phyloP scores from a whole-genome alignment of 1,140 invertebrate genomes.

The Pteromalus puparum region DNA sequence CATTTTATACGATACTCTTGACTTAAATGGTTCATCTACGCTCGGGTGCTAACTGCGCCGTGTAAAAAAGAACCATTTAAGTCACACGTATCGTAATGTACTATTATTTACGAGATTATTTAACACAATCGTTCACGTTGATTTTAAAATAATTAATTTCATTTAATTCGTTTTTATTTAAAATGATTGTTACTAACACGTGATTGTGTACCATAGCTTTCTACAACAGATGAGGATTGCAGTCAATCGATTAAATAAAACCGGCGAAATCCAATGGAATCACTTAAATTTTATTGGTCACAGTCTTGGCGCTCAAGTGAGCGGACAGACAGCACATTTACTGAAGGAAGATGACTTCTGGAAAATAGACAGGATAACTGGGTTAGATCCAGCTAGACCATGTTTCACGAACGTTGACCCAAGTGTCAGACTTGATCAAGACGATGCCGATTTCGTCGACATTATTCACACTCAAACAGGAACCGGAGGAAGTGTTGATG shows the following conservation, averaged over 20 bases:
- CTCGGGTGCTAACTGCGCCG: no score
- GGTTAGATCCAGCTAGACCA: conserved; percentile 81
- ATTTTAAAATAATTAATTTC: no score
- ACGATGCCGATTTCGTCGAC: conserved; percentile 82
- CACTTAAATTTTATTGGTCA: conserved; percentile 48
- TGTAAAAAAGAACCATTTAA: no score
- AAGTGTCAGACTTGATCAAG: conserved; percentile 74
- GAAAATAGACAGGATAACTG: conserved; percentile 71
- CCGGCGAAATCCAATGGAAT: conserved; percentile 13
- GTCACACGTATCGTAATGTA: no score
- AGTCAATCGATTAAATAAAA: background rate
- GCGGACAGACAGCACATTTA: conserved; percentile 37
- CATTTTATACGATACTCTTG: no score
- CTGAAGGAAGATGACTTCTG: conserved; percentile 42
- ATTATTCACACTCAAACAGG: conserved; percentile 79
- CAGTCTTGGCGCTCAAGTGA: conserved; percentile 50
- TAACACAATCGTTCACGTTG: no score
- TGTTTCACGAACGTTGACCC: conserved; percentile 76
- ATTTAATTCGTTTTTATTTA: no score
- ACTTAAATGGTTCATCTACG: no score
- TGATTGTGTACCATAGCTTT: background rate
- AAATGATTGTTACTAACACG: no score
- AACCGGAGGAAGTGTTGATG: conserved; percentile 8
- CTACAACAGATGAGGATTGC: background rate
- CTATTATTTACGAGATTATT: no score